A percentile compares a stretch with the other conserved stretches of the same genome.
phyloP scores from a whole-genome alignment of 2,888 invertebrate species.

The Drosophila prostipennis region DNA sequence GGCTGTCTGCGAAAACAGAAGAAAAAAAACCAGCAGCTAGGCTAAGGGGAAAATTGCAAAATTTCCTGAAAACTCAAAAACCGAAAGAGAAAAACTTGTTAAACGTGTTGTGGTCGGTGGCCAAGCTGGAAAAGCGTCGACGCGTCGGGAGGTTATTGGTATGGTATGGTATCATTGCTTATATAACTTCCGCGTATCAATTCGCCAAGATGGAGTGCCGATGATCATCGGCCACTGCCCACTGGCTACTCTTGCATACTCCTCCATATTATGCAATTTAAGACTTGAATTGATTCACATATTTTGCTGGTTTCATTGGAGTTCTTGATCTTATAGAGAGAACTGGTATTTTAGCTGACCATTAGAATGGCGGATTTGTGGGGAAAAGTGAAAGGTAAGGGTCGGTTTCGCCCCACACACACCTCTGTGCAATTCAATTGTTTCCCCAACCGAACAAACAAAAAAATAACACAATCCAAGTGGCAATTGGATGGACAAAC shows the following conservation, averaged over 20 bases:
- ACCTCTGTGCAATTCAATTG: slow-evolving; percentile 50
- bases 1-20: slow-evolving; percentile 8
- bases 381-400: slow-evolving; percentile 7
- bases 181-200: slow-evolving; percentile 72
- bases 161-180: slow-evolving; percentile 52
- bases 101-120: slow-evolving; percentile 63
- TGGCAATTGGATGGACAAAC: slow-evolving; percentile 66
- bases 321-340: no score
- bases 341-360: no score
- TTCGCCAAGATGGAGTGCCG: slow-evolving; percentile 46
- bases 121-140: slow-evolving; percentile 46
- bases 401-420: background rate
- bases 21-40: background rate
- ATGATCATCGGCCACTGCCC: slow-evolving; percentile 35
- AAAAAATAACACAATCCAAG: slow-evolving; percentile 16
- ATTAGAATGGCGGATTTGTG: background rate
- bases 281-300: background rate
- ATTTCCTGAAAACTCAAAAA: slow-evolving; percentile 68
- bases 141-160: slow-evolving; percentile 37
- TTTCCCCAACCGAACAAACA: slow-evolving; percentile 30
- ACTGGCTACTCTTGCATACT: slow-evolving; percentile 46
- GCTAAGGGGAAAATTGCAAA: slow-evolving; percentile 68
- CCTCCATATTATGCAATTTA: slow-evolving; percentile 63
- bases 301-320: no score
- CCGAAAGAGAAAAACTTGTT: slow-evolving; percentile 65